Base-by-base conservation (phyloP, 2,888 invertebrate species). In the Drosophila nigritarsus region DNA sequence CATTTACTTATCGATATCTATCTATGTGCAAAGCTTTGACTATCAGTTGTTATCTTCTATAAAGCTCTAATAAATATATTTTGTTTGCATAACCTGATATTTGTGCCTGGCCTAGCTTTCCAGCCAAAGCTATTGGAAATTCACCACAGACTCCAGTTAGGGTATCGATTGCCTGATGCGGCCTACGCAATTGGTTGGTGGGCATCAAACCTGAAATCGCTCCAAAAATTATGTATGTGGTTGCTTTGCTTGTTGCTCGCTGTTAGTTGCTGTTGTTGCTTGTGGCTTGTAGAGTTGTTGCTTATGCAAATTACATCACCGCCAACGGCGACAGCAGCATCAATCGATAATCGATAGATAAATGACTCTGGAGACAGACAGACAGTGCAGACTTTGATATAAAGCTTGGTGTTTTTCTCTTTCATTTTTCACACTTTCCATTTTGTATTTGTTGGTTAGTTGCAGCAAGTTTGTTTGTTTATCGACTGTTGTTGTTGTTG, bases 231-330 rank as follows among this genome's bases (percentile, higher is more conserved):
- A 81, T 81, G 72, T 83, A 59, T 67, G 50, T 59, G 62, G 56
- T 65, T 68, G 69, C 42, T 54, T 56, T 63, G 63, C 24, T 61
- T 30, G 67, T 48, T 64, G 67, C n/a, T 68, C 61, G 60, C 51
- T 29, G 45, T 36, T 51, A 11, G 45, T 54, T 56, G 65, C 60
- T 48, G 51, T 27, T 60, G 53, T 58, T 51, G 54, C 13, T 59
- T 76, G 79, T 63, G 59, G 71, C 49, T 65, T 69, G 66, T 38
- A 63, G 65, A 63, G 66, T 70, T 59, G 56, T 38, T 45, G 45
- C 61, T 73, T 87, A 88, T 87, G 88, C 87, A 87, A 87, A 87
- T 87, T 88, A 87, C 87, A 87, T 87, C 87, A 86, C 80, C 82
- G 49, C 68, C 64, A 60, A 40, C 61, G 62, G 50, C 75, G 60